Evolutionary conservation across 1,140 invertebrate species (phyloP).

Genomic region (Caenorhabditis briggsae): DNA sequence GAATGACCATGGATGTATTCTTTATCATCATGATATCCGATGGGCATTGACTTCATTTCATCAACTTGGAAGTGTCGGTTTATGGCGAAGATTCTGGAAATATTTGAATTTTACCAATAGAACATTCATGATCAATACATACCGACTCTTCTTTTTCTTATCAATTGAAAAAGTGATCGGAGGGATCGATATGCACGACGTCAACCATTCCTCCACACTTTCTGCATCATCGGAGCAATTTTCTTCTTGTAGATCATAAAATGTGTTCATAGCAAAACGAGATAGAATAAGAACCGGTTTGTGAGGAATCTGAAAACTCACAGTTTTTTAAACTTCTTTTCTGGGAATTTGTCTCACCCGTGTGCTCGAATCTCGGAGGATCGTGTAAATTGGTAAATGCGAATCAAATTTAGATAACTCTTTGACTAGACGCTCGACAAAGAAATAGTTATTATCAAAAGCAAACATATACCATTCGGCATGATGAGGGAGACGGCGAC

Average conservation of each 20-base stretch:
- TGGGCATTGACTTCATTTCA: conserved; percentile 37
- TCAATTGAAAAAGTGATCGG: conserved; percentile 33
- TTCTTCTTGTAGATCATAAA: conserved; percentile 36
- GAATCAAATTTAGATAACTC: conserved; percentile 43
- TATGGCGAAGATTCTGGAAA: conserved; percentile 26
- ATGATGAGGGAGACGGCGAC: conserved; percentile 27
- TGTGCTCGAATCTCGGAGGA: conserved; percentile 27
- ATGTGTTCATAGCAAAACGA: conserved; percentile 18
- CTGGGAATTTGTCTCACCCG: not conserved
- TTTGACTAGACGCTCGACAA: conserved; percentile 39
- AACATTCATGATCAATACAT: not conserved
- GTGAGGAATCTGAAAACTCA: conserved; percentile 22
- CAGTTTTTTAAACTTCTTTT: not conserved
- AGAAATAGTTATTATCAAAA: conserved; percentile 39
- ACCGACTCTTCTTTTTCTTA: conserved; percentile 23
- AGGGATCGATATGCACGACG: conserved; percentile 14
- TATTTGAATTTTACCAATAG: not conserved
- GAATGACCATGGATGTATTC: conserved; percentile 35
- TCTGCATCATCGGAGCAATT: conserved; percentile 21
- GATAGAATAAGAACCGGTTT: conserved; percentile 26
- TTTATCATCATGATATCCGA: conserved; percentile 28
- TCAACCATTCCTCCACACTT: conserved; percentile 40
- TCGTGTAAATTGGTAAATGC: conserved; percentile 31
- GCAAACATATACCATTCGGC: conserved; percentile 47
- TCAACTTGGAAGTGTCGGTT: conserved; percentile 37